A percentile compares a stretch with the other conserved stretches of the same genome.
Conservation (phyloP, 2,888 invertebrate species). For the Diloba caeruleocephala region DNA sequence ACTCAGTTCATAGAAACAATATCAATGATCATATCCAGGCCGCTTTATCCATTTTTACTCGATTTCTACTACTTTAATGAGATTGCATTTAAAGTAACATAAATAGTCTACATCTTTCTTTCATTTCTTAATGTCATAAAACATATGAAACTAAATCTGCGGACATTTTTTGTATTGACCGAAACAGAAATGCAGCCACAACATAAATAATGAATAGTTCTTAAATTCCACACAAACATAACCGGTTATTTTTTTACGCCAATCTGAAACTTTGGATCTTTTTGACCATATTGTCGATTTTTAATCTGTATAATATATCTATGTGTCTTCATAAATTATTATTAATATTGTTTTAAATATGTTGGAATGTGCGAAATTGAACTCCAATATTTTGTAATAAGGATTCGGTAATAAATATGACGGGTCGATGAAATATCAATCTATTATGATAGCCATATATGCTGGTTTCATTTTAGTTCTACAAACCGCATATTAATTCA, state of each 20-base stretch:
- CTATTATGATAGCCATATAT: conserved; percentile 35
- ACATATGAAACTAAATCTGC: not conserved
- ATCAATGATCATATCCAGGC: too few species aligned
- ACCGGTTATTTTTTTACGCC: conserved; percentile 39
- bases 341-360: conserved; percentile 43
- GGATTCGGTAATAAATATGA: conserved; percentile 24
- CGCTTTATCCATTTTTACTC: too few species aligned
- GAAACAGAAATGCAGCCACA: conserved; percentile 3
- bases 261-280: conserved; percentile 39
- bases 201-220: conserved; percentile 33
- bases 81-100: too few species aligned
- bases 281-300: conserved; percentile 41
- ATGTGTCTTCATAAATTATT: conserved; percentile 54
- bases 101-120: not conserved
- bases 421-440: conserved; percentile 46
- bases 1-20: too few species aligned
- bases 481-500: conserved; percentile 36
- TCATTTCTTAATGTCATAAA: too few species aligned
- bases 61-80: too few species aligned
- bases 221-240: conserved; percentile 19
- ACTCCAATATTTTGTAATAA: conserved; percentile 36
- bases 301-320: conserved; percentile 51
- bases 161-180: conserved; percentile 4
- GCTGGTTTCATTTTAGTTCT: conserved; percentile 24
- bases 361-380: conserved; percentile 10